Evolutionary conservation across 2,888 invertebrate species (phyloP).

Genomic region (Hartigia nigra): DNA sequence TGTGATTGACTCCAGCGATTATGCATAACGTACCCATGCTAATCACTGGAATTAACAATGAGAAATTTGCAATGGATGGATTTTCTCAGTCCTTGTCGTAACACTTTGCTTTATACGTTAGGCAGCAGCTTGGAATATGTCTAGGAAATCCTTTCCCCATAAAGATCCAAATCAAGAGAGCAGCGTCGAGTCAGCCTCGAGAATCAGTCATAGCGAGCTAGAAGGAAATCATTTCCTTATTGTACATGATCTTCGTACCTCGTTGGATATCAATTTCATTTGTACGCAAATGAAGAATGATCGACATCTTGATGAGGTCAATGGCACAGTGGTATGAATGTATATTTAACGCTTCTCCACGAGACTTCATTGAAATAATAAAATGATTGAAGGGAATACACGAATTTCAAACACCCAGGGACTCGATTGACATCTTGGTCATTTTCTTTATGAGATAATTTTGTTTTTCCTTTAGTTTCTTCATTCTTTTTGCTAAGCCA

Average conservation of each 20-base stretch:
- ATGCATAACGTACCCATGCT: background rate
- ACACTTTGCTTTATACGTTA: background rate
- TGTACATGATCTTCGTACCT: conserved; percentile 12
- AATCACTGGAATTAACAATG: background rate
- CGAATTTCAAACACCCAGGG: background rate
- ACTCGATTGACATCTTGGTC: background rate
- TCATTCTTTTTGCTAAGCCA: background rate
- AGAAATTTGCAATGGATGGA: background rate
- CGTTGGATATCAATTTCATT: background rate
- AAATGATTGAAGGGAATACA: background rate
- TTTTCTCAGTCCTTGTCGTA: background rate
- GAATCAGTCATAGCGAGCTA: conserved; percentile 32
- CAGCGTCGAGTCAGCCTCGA: conserved; percentile 10
- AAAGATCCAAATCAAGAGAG: conserved; percentile 17
- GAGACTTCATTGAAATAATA: background rate
- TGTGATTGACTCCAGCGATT: background rate
- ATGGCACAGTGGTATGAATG: background rate
- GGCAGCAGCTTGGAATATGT: background rate
- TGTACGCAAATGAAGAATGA: background rate
- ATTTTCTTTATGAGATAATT: background rate
- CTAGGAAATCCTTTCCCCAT: conserved; percentile 1
- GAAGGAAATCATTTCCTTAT: conserved; percentile 28
- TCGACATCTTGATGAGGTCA: background rate
- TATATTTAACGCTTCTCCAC: background rate
- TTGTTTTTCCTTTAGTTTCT: background rate